phyloP scores from a whole-genome alignment of 2,113 vertebrate genomes.

The Lamprologus tigripictilis region DNA sequence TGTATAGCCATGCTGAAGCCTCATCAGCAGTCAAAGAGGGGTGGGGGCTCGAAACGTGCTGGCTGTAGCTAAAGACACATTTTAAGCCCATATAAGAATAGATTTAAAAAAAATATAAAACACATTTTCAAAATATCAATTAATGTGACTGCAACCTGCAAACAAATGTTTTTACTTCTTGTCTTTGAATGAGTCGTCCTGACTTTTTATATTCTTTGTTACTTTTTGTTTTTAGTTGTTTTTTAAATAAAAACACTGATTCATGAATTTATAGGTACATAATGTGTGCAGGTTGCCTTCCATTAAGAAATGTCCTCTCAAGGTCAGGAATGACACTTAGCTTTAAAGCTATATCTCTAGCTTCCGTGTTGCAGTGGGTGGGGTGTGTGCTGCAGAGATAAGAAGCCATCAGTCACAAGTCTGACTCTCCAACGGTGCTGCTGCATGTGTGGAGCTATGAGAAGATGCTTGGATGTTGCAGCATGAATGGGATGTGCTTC shows the following conservation, averaged over 20 bases:
- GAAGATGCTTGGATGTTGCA: neutral
- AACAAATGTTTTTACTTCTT: neutral
- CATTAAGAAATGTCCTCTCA: neutral
- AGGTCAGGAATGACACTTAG: neutral
- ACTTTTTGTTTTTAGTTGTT: neutral
- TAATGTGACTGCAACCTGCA: neutral
- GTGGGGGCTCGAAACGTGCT: neutral
- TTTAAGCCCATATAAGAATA: neutral
- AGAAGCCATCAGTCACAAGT: neutral
- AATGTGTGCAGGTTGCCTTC: neutral
- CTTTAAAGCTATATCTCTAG: neutral
- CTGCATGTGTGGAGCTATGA: neutral
- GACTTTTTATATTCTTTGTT: neutral
- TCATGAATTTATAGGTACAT: rapidly evolving
- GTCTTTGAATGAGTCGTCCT: neutral
- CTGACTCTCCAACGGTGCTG: neutral
- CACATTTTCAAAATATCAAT: rapidly evolving
- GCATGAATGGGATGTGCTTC: neutral
- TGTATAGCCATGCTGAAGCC: neutral
- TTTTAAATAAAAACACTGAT: neutral
- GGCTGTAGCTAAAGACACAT: neutral
- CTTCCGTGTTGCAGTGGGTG: neutral
- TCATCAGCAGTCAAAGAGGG: neutral
- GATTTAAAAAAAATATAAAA: rapidly evolving
- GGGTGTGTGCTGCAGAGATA: neutral